phyloP scores from a whole-genome alignment of 2,113 vertebrate genomes.

The Megaceryle torquata region DNA sequence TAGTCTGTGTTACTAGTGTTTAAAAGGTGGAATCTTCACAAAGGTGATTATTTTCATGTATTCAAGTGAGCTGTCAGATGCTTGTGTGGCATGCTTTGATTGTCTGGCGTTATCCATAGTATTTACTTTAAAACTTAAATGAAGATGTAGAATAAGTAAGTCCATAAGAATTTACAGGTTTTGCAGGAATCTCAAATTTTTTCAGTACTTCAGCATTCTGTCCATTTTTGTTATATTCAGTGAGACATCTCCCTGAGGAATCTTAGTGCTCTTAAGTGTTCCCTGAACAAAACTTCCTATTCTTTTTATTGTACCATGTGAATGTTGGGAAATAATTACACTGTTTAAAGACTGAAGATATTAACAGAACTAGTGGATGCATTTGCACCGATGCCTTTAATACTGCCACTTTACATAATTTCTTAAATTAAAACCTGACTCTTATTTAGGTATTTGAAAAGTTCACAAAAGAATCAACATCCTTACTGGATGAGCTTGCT shows the following conservation, averaged over 20 bases:
- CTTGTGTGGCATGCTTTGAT: background rate
- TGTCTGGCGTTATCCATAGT: background rate
- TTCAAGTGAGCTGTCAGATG: background rate
- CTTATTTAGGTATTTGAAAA: conserved; percentile 93
- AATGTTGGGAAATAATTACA: background rate
- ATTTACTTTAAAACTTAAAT: background rate
- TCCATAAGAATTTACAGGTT: background rate
- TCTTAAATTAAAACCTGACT: background rate
- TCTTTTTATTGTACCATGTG: background rate
- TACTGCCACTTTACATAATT: background rate
- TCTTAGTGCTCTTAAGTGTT: background rate
- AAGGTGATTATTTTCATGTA: background rate
- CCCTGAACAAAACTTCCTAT: background rate
- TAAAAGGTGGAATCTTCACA: background rate
- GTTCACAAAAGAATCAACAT: conserved; percentile 96
- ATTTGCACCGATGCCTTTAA: background rate
- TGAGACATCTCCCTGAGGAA: background rate
- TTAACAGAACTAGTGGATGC: background rate
- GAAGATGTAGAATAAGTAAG: background rate
- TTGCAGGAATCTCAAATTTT: background rate
- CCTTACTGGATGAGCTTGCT: conserved; percentile 92
- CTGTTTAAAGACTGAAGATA: background rate
- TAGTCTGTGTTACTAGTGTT: background rate
- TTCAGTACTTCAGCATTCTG: background rate
- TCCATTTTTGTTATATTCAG: background rate